Base-by-base conservation (phyloP, 2,113 vertebrate genomes). In the Ivindomyrus marchei region DNA sequence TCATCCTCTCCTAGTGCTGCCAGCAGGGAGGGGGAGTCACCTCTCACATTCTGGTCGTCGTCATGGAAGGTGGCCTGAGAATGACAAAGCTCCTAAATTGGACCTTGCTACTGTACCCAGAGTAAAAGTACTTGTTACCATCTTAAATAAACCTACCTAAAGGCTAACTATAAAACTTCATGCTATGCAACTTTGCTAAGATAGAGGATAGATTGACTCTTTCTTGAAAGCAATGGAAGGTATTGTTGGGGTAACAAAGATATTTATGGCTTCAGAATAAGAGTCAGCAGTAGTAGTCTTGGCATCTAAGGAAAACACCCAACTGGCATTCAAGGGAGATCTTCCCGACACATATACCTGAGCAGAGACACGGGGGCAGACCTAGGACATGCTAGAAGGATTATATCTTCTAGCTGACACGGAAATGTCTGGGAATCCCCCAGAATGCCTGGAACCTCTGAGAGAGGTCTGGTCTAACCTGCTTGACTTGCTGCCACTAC, bases 51-150 rank as follows among this genome's bases (percentile, higher is more conserved):
- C 89, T 95, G 92, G 88, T 95, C 92, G 52, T 96, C 96, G 91
- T 96, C 95, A 90, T 96, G 96, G 36, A 95, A 95, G 56, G 94
- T 95, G 3, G 87, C 94, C 96, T 97, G 89, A 39, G 27, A 62
- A 53, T n/a, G 80, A 89, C 42, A 56, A 19, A 53, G 19, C 11
- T 56, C 4, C 56, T 42, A 88, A 52, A 5, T 46, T 88, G 9
- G 42, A 42, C 2, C 39, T 21, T 84, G 80, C 4, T 85, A 9
- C 19, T 47, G 45, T 85, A 85, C 83, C 83, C 77, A 7, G 62
- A 11, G 62, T 83, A 45, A 45, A 83, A 8, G 36, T 45, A 83
- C 42, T 21, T 19, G 42, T 45, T 83, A 45, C 42, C 15, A 83
- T 83, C 77, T 83, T 83, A 11, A 45, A 24, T 83, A 83, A 70